These are phyloP conservation scores for Callipepla californica DNA, from an alignment of 2,113 vertebrate genomes.

Conservation along the genomic window DNA sequence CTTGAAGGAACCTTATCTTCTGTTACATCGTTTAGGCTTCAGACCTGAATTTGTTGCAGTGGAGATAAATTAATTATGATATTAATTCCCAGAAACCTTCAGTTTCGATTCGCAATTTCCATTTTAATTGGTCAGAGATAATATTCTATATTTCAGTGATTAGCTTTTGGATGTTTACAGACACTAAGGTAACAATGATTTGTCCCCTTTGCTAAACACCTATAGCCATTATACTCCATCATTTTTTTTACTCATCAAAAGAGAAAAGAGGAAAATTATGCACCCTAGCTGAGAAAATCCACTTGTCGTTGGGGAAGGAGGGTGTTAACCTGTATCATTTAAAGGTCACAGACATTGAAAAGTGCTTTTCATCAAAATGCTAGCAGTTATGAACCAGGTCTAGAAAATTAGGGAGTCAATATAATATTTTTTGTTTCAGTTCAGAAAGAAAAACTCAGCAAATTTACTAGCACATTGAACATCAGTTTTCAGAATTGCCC, in stretches of 20 bases:
- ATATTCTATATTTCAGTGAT: not conserved
- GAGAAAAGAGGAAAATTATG: not conserved
- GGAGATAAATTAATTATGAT: not conserved
- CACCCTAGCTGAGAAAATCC: not conserved
- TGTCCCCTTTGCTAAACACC: not conserved
- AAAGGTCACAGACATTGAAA: not conserved
- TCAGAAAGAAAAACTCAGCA: slow-evolving; percentile 72
- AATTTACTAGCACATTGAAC: slow-evolving; percentile 81
- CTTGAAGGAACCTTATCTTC: not conserved
- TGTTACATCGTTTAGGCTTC: not conserved
- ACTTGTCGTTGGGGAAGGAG: not conserved
- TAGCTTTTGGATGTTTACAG: not conserved
- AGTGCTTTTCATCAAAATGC: not conserved
- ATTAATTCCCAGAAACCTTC: not conserved
- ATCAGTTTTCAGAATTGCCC: slow-evolving; percentile 88
- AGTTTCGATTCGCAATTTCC: not conserved
- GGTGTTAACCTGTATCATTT: not conserved
- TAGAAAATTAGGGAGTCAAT: slow-evolving; percentile 66
- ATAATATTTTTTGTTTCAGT: slow-evolving; percentile 80
- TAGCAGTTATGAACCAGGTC: not conserved
- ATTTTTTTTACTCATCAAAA: not conserved
- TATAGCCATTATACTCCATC: not conserved
- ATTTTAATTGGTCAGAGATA: not conserved
- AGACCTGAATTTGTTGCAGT: not conserved
- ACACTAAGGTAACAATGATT: not conserved